These are phyloP conservation scores for Cydia strobilella DNA, from an alignment of 1,140 invertebrate genomes.

Conservation along the genomic window DNA sequence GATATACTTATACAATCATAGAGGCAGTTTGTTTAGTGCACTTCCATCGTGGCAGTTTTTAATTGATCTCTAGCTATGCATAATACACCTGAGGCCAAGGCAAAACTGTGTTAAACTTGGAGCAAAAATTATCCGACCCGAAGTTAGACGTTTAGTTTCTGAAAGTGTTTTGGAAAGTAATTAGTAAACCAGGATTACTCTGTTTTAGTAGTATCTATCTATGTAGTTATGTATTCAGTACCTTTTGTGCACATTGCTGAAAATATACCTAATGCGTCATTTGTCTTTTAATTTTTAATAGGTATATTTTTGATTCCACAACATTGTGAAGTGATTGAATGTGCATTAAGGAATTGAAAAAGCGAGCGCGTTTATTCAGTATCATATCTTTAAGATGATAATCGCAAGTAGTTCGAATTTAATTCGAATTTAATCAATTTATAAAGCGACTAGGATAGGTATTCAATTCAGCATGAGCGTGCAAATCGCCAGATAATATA, in stretches of 20 bases:
- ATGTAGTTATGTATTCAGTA: background rate
- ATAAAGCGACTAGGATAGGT: too few relatives aligned
- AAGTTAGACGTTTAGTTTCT: slow-evolving; percentile 10
- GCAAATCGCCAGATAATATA: too few relatives aligned
- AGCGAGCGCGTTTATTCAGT: too few relatives aligned
- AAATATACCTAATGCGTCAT: background rate
- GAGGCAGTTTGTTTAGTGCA: background rate
- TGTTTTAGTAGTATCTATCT: background rate
- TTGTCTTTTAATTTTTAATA: too few relatives aligned
- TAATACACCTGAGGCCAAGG: background rate
- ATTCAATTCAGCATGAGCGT: too few relatives aligned
- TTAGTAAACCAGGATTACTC: slow-evolving; percentile 9
- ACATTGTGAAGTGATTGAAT: too few relatives aligned
- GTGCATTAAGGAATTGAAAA: too few relatives aligned
- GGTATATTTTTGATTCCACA: too few relatives aligned
- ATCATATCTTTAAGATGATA: too few relatives aligned
- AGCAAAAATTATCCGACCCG: background rate
- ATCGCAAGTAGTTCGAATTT: too few relatives aligned
- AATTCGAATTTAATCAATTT: too few relatives aligned
- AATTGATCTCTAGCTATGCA: background rate
- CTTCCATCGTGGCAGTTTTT: background rate
- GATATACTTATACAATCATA: too few relatives aligned
- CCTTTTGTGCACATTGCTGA: background rate
- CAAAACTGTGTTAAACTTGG: slow-evolving; percentile 1
- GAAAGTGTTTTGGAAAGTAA: slow-evolving; percentile 8